Base-by-base conservation (phyloP, 2,113 vertebrate species). In the Diphyllodes magnificus region DNA sequence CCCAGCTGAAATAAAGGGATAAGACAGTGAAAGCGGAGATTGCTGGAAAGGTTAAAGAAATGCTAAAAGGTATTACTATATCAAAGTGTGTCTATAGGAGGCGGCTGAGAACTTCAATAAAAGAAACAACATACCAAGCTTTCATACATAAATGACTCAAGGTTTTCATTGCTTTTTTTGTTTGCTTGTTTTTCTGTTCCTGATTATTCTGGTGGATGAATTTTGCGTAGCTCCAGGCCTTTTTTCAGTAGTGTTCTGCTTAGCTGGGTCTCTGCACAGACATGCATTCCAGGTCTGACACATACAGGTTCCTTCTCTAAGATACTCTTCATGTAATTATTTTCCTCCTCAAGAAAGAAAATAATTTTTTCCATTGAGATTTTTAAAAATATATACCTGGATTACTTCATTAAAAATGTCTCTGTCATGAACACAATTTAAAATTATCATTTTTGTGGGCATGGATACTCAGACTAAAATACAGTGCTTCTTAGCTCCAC, bases 211-310 rank as follows among this genome's bases (percentile, higher is more conserved):
- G 18, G n/a, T 3, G 8, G 73, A 49, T 37, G 15, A 7, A 61
- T 45, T 53, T 9, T 70, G 37, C 18, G 22, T 0, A 0, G 35
- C 16, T 47, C 13, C 11, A 23, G 4, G 11, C 10, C 3, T 39
- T 61, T 86, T 65, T 63, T 45, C 37, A 54, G 5, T 7, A 64
- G 14, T 3, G 5, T 60, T 21, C 59, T 61, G 12, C 27, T 72
- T 44, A 64, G 5, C 30, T 89, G 19, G 7, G 7, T 57, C n/a
- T 57, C 40, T 75, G 25, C 68, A 50, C 6, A 39, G 23, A 28
- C 11, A 45, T 4, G 3, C 7, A 25, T 44, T 27, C 9, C 14
- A 56, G 8, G 2, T 70, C 24, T 60, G 79, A 73, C 10, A n/a
- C 1, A n/a, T 31, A 49, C 4, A 10, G 24, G 25, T 84, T 66